These are phyloP conservation scores for Antheraea pernyi DNA, from an alignment of 1,140 invertebrate genomes.

Conservation along the genomic window DNA sequence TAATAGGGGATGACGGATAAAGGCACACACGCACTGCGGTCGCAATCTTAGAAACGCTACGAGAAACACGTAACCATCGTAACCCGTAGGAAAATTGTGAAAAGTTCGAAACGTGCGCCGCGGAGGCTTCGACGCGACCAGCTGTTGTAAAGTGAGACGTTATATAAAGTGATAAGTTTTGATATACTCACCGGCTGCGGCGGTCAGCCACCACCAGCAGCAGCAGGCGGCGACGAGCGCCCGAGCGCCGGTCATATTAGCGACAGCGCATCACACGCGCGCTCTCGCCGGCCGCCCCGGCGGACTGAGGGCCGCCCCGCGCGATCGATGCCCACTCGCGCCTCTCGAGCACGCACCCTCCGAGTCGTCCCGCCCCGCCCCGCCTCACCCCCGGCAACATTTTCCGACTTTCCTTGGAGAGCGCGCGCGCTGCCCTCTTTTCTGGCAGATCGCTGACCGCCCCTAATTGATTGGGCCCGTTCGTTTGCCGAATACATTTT, in stretches of 20 bases:
- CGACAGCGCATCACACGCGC: conserved; percentile 75
- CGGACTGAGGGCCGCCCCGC: conserved; percentile 71
- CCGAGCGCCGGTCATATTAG: conserved; percentile 77
- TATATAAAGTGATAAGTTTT: conserved; percentile 1
- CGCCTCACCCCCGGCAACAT: conserved; percentile 38
- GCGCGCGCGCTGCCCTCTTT: conserved; percentile 75
- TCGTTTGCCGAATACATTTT: conserved; percentile 75
- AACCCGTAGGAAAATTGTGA: conserved; percentile 34
- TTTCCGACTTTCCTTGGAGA: conserved; percentile 70
- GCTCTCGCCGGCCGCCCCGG: conserved; percentile 76
- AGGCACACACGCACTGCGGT: conserved; percentile 34
- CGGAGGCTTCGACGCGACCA: conserved; percentile 35
- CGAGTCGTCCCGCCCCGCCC: conserved; percentile 29
- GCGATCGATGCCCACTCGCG: conserved; percentile 70
- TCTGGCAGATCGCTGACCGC: conserved; percentile 74
- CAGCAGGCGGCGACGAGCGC: conserved; percentile 75
- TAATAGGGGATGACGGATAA: conserved; percentile 33
- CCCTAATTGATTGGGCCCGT: conserved; percentile 75
- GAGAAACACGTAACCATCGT: conserved; percentile 38
- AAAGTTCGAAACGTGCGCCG: conserved; percentile 29
- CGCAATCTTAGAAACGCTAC: conserved; percentile 37
- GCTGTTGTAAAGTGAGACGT: conserved; percentile 36
- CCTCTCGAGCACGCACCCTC: conserved; percentile 60
- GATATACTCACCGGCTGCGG: conserved; percentile 73
- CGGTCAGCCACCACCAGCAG: conserved; percentile 75